Conservation (phyloP, 2,797 vertebrate genomes). For the Balearica regulorum region DNA sequence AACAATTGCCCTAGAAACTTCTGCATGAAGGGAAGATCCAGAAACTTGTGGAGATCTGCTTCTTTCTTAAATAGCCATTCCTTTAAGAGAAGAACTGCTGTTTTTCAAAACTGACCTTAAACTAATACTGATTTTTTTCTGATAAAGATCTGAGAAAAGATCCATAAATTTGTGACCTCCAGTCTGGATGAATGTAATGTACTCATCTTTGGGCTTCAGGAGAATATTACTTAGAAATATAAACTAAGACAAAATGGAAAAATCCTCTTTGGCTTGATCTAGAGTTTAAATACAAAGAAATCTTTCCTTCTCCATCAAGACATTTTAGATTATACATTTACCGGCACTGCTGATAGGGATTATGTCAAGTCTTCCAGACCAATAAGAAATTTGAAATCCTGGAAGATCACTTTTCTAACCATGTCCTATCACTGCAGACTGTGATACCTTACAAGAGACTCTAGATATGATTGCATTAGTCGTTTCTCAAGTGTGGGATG, state of each 20-base stretch:
- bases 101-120: neutral
- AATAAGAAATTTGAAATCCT: neutral
- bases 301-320: neutral
- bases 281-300: neutral
- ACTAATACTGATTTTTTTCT: neutral
- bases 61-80: neutral
- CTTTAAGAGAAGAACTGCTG: neutral
- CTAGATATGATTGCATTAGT: neutral
- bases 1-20: neutral
- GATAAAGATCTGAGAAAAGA: neutral
- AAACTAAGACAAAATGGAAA: neutral
- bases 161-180: neutral
- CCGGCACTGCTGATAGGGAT: neutral
- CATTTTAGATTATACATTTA: neutral
- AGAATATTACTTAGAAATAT: neutral
- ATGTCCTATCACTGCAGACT: neutral
- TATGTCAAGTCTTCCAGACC: neutral
- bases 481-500: neutral
- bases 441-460: neutral
- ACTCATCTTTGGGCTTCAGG: neutral
- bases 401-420: neutral
- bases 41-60: neutral
- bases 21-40: neutral
- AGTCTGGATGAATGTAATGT: neutral
- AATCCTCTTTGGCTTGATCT: neutral